Evolutionary conservation across 1,140 invertebrate genomes (phyloP), one percentile per base, ranked within the genome.

Genomic region (Eufriesea mexicana): DNA sequence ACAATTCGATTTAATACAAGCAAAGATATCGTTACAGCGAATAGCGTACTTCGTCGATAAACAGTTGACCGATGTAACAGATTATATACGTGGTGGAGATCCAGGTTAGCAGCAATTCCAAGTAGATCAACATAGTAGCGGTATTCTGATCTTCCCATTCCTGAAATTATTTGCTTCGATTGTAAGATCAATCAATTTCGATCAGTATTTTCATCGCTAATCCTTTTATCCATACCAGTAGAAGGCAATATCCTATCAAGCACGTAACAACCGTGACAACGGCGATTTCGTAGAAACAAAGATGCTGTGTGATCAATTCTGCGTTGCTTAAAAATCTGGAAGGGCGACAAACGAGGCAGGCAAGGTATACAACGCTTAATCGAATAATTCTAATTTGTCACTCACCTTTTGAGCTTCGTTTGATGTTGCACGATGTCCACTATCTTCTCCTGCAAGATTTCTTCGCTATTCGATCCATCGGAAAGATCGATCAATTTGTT

Each of bases 11-110:
- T 35, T 14, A 14, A 51, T 14, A 51, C 16, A 5, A 51, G 12
- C 14, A 59, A 25, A 10, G 10, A 7, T 59, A 14, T 2, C 14
- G 14, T 4, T 12, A n/a, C 10, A 59, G 18, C 0, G 10, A 1
- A 20, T 5, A 9, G 20, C 18, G 7, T 89, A 89, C 90, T 74
- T 90, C 85, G 25, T 90, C 62, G 14, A 84, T 86, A 14, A 90
- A 70, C 16, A 86, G 67, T 76, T 91, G 87, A 6, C 90, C 89
- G 5, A 91, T 86, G 49, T 87, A 86, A 49, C 90, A 91, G 9
- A 84, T 79, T 42, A 86, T 86, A 59, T 86, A 90, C 68, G 86
- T 85, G 28, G 54, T 47, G 35, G 79, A 88, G 20, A 74, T 77
- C 25, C 86, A 90, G 73, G 90, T 89, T 70, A 79, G 77, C 9